Conservation (phyloP, 2,888 invertebrate genomes). For the Noctuana brunneofusca region DNA sequence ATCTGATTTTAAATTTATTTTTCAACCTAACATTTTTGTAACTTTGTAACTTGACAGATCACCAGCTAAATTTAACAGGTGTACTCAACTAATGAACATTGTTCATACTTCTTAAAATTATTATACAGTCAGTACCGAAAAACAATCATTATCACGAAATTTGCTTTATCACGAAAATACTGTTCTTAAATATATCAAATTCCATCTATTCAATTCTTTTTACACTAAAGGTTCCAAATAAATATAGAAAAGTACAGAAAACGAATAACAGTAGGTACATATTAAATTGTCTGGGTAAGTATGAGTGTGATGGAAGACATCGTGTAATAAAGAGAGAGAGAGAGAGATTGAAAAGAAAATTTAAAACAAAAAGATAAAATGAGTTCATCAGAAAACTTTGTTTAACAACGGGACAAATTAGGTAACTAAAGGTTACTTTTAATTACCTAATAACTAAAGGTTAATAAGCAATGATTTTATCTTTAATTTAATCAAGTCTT, state of each 20-base stretch:
- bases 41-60: constrained; percentile 77
- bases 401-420: constrained; percentile 47
- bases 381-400: constrained; percentile 41
- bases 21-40: constrained; percentile 81
- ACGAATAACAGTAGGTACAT: constrained; percentile 43
- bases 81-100: constrained; percentile 79
- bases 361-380: constrained; percentile 14
- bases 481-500: constrained; percentile 25
- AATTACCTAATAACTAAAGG: constrained; percentile 46
- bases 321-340: constrained; percentile 51
- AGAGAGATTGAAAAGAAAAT: constrained; percentile 36
- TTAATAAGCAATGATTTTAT: constrained; percentile 41
- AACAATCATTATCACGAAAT: constrained; percentile 81
- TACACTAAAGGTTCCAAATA: constrained; percentile 40
- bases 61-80: constrained; percentile 80
- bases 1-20: constrained; percentile 74
- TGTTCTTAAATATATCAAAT: constrained; percentile 78
- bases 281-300: constrained; percentile 46
- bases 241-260: constrained; percentile 31
- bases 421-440: constrained; percentile 45
- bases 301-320: constrained; percentile 64
- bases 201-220: constrained; percentile 71
- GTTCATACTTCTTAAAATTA: constrained; percentile 80
- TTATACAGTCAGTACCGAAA: constrained; percentile 79
- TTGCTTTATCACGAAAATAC: constrained; percentile 80